A percentile compares a stretch with the other conserved stretches of the same genome.
These are phyloP conservation scores for Dynastes hyllus DNA, from an alignment of 2,888 invertebrate genomes.

Conservation along the genomic window DNA sequence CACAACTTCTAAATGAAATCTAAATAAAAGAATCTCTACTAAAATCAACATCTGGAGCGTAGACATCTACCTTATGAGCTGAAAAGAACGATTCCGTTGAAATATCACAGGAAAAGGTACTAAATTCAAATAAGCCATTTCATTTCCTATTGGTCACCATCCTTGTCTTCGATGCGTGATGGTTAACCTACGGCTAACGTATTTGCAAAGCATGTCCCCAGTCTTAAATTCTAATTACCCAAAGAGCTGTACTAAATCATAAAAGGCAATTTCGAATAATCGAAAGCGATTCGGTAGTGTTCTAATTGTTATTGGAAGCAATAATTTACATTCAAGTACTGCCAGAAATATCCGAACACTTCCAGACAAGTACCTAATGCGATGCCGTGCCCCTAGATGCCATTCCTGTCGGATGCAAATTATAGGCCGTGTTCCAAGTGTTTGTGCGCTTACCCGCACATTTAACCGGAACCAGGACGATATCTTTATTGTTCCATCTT, in stretches of 20 bases:
- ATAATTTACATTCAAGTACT: background rate
- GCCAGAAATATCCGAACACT: background rate
- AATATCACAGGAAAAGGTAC: too few relatives aligned
- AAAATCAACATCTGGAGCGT: too few relatives aligned
- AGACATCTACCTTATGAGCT: too few relatives aligned
- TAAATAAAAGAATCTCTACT: too few relatives aligned
- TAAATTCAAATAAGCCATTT: background rate
- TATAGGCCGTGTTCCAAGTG: background rate
- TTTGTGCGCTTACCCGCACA: background rate
- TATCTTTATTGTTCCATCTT: slow-evolving; percentile 4
- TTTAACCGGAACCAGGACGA: background rate
- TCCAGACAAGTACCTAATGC: background rate
- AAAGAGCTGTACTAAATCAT: background rate
- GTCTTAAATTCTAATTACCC: background rate
- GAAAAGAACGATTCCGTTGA: too few relatives aligned
- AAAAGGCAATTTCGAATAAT: slow-evolving; percentile 2
- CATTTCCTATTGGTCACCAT: background rate
- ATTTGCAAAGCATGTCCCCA: background rate
- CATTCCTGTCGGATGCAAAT: background rate
- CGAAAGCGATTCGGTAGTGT: slow-evolving; percentile 8
- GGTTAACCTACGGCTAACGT: too few relatives aligned
- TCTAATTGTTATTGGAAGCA: slow-evolving; percentile 12
- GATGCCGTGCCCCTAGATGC: background rate
- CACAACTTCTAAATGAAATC: too few relatives aligned
- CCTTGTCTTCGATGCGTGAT: too few relatives aligned